Evolutionary conservation across 2,797 vertebrate species (phyloP), one percentile per base, ranked within the genome.

Genomic region (Neomorphus geoffroyi): DNA sequence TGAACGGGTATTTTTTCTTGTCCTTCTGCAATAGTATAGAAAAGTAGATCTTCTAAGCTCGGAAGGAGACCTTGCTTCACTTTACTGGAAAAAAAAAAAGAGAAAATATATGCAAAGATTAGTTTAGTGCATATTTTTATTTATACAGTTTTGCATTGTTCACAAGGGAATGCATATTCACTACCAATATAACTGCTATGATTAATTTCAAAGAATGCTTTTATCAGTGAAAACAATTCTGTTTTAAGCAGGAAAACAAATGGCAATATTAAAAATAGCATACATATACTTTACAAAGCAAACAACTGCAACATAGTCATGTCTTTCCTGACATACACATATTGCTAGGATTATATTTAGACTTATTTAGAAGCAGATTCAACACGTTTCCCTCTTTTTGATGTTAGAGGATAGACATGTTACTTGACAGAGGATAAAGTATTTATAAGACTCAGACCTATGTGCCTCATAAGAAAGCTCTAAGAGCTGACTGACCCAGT

Each of bases 1-100:
- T 99, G 99, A n/a, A 99, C 99, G 5, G 99, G 99, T 97, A 99
- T 99, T 97, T 98, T 99, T 93, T 99, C 99, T 97, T 99, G 99
- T 91, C 99, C 99, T 97, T 99, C 99, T 53, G 99, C 99, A 95
- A 99, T 99, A 88, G 99, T 99, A 98, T 99, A 99, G 97, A 99
- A 99, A 84, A 99, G 98, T 62, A 99, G 98, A 97, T 99, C 99
- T 97, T 99, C 99, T 97, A 99, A 98, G 73, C 99, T 99, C 96
- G 98, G 99, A 94, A 99, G 98, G 88, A 99, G 98, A 95, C 99
- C 99, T 70, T 99, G 98, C 94, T 99, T 99, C 74, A 98, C 98
- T 98, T 99, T 99, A 98, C 99, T 99, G 95, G 22, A 86, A 91
- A 80, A 82, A 91, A 80, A 82, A 21, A 91, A 74, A 56, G 10